These are phyloP conservation scores for Acipenser transmontanus DNA, from an alignment of 2,797 vertebrate species.

Conservation along the genomic window DNA sequence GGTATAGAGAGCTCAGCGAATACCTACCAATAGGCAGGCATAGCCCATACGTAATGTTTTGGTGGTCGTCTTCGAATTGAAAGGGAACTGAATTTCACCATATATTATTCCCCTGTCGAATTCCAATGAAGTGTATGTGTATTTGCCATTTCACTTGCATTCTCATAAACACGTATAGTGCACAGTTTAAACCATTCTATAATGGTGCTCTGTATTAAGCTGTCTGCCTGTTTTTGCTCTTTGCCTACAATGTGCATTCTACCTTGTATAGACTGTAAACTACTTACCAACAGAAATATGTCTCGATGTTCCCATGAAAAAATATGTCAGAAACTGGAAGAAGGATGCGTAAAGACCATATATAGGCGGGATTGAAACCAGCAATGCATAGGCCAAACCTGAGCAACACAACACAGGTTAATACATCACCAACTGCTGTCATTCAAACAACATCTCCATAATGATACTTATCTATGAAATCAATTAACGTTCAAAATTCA, in stretches of 20 bases:
- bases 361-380: conserved; percentile 67
- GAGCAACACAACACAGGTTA: conserved; percentile 21
- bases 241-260: too few relatives aligned
- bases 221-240: too few relatives aligned
- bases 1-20: too few relatives aligned
- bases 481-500: too few relatives aligned
- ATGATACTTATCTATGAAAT: too few relatives aligned
- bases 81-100: too few relatives aligned
- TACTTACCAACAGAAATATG: conserved; percentile 79
- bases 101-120: background rate
- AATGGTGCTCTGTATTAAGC: background rate
- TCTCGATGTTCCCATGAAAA: conserved; percentile 76
- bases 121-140: background rate
- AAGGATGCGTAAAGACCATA: conserved; percentile 79
- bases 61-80: too few relatives aligned
- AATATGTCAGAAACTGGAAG: conserved; percentile 78
- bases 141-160: background rate
- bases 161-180: background rate
- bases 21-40: too few relatives aligned
- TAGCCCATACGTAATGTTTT: too few relatives aligned
- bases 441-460: too few relatives aligned
- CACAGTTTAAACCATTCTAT: background rate
- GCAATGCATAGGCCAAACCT: conserved; percentile 76
- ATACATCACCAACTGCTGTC: too few relatives aligned
- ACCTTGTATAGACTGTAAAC: background rate